phyloP scores from a whole-genome alignment of 1,140 invertebrate genomes.

The Scaptomyza pallida region DNA sequence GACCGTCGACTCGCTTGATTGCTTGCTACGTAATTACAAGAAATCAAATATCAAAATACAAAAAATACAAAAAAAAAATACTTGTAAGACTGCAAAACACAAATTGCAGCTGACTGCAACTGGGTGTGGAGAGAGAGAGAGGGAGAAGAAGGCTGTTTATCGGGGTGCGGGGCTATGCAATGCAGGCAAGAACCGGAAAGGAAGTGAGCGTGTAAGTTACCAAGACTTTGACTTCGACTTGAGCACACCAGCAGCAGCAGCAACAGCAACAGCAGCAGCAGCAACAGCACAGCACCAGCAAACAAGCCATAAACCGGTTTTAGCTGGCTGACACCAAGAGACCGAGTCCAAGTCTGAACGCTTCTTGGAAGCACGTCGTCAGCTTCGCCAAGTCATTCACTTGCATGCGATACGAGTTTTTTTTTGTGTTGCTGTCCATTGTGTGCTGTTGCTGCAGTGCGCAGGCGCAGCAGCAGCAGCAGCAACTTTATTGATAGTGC shows the following conservation, averaged over 20 bases:
- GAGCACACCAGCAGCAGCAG: conserved; percentile 8
- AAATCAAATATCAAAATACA: conserved; percentile 57
- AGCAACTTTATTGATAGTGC: conserved; percentile 55
- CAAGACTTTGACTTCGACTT: conserved; percentile 70
- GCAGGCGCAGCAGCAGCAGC: conserved; percentile 52
- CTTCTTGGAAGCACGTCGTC: conserved; percentile 77
- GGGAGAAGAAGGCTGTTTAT: no score
- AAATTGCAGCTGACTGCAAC: conserved; percentile 78
- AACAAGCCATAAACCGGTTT: conserved; percentile 51
- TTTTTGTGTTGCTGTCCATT: conserved; percentile 24
- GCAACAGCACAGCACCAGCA: not conserved
- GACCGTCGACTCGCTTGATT: conserved; percentile 70
- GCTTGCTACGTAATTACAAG: conserved; percentile 67
- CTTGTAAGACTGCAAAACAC: conserved; percentile 61
- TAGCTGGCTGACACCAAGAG: conserved; percentile 14
- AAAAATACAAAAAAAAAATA: conserved; percentile 37
- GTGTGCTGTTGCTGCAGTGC: conserved; percentile 33
- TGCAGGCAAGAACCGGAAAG: conserved; percentile 78
- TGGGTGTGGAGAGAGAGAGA: not conserved
- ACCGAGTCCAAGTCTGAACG: conserved; percentile 23
- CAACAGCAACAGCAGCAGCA: not conserved
- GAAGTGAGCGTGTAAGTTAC: conserved; percentile 79
- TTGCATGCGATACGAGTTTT: conserved; percentile 72
- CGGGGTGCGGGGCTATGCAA: conserved; percentile 3
- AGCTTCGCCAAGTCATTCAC: conserved; percentile 71